Evolutionary conservation across 2,797 vertebrate species (phyloP), one percentile per base, ranked within the genome.

Genomic region (Fistularia tabacaria): DNA sequence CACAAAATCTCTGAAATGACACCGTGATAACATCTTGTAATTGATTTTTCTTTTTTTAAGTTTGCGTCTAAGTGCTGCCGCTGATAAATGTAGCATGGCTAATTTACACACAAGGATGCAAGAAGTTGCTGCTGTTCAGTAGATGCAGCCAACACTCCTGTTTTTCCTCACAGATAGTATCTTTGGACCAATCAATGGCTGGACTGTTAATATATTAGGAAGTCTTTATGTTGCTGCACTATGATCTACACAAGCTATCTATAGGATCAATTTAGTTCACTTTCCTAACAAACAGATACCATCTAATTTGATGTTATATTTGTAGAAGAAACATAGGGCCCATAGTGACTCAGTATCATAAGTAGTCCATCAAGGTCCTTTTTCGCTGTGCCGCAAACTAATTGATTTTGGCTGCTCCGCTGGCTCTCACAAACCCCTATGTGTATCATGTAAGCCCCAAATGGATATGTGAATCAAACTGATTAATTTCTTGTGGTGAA

Each of bases 391-490:
- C 69, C 55, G 54, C 14, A 56, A 54, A 53, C 59, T 80, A 80
- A 85, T 77, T 84, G 78, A 59, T 76, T 77, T 76, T 50, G 51
- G 68, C 73, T 83, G 81, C 59, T 66, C 44, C 46, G 55, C 68
- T 74, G 57, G 69, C 70, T 73, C 63, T 62, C 70, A 74, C 70
- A 67, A 78, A 83, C 79, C 79, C 75, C 74, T 79, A 70, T 69
- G 71, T 64, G 64, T 72, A 74, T 84, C 82, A 75, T 75, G 75
- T 73, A 83, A 85, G 52, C 10, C 25, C 64, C 74, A 86, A 73
- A 81, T 82, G 80, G 77, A 69, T 63, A 41, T 71, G 83, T 83
- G 69, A 72, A 74, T 77, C 54, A 58, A 82, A 74, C 45, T 73
- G 66, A 82, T 85, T 82, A 71, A 71, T 77, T 72, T 77, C 71